Conservation (phyloP, 2,113 vertebrate species). For the Terrapene triunguis region DNA sequence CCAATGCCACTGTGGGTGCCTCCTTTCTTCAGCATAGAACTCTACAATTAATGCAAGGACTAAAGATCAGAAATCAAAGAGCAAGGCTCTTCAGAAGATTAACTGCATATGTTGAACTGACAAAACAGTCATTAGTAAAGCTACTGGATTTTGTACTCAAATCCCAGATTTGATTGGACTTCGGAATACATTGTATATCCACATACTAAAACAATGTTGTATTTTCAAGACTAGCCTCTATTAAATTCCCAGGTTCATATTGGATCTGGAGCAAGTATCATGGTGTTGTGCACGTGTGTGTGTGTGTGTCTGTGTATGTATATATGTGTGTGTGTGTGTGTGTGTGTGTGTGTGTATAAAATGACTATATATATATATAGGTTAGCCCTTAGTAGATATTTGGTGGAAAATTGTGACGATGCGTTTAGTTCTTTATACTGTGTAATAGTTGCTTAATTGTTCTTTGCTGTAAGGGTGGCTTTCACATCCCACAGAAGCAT, state of each 20-base stretch:
- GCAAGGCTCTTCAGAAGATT: background rate
- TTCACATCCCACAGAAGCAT: background rate
- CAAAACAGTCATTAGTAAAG: background rate
- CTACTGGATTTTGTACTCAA: background rate
- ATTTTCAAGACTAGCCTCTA: background rate
- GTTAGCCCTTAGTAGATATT: background rate
- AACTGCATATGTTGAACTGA: background rate
- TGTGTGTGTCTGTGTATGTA: accelerated
- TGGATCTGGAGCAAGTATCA: background rate
- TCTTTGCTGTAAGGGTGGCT: background rate
- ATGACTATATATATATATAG: too few relatives aligned
- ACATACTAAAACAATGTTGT: background rate
- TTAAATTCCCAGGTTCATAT: background rate
- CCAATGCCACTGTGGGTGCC: background rate
- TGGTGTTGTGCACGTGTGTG: accelerated
- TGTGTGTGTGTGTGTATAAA: accelerated
- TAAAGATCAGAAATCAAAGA: background rate
- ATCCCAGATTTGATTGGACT: background rate
- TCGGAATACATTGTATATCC: background rate
- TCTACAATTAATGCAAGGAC: background rate
- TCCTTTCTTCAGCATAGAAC: background rate
- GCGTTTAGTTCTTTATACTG: background rate
- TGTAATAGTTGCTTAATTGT: background rate
- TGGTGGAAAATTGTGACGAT: background rate
- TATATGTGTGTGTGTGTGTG: accelerated